Evolutionary conservation across 1,140 invertebrate genomes (phyloP).

Genomic region (Euura saliciscinereae): DNA sequence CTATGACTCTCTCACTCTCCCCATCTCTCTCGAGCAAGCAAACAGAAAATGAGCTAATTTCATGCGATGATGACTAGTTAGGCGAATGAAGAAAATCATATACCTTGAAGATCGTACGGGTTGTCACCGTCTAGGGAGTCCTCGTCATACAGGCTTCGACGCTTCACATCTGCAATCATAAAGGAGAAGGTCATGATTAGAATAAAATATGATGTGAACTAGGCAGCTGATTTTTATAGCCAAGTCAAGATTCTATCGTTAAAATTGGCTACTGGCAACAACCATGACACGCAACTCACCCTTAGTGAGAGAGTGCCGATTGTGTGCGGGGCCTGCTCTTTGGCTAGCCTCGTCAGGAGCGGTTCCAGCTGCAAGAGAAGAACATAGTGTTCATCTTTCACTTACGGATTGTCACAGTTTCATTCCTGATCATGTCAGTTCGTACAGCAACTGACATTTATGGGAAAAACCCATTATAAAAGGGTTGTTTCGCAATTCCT

Average conservation of each 20-base stretch:
- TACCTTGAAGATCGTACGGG: slow-evolving; percentile 57
- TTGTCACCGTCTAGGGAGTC: slow-evolving; percentile 58
- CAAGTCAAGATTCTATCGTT: no score
- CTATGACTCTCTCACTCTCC: slow-evolving; percentile 12
- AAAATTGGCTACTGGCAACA: no score
- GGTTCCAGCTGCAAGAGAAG: slow-evolving; percentile 52
- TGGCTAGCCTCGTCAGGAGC: slow-evolving; percentile 58
- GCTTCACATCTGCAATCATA: slow-evolving; percentile 53
- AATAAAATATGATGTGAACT: neutral
- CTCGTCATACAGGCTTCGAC: slow-evolving; percentile 56
- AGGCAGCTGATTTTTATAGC: neutral
- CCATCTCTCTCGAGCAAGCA: slow-evolving; percentile 9
- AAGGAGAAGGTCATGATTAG: no score
- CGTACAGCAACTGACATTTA: no score
- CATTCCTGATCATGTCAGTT: no score
- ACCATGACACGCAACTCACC: slow-evolving; percentile 41
- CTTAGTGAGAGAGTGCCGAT: slow-evolving; percentile 60
- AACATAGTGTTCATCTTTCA: neutral
- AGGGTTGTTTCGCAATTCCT: no score
- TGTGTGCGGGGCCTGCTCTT: slow-evolving; percentile 59
- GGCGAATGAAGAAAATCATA: slow-evolving; percentile 25
- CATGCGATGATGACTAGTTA: slow-evolving; percentile 25
- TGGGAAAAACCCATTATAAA: no score
- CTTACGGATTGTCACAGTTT: neutral
- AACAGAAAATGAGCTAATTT: slow-evolving; percentile 6